phyloP scores from a whole-genome alignment of 2,797 vertebrate genomes.

The Diplodus sargus region DNA sequence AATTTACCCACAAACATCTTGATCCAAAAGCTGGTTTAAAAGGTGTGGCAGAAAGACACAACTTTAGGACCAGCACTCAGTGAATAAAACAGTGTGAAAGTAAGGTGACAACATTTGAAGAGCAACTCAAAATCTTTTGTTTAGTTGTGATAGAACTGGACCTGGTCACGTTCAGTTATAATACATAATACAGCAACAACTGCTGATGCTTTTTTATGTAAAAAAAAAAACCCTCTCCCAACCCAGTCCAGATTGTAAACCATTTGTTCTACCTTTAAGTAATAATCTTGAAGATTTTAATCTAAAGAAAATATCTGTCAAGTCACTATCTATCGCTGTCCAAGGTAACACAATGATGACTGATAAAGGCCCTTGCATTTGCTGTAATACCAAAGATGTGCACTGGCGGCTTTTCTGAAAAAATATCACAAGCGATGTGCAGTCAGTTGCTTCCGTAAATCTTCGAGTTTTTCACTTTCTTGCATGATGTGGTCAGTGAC shows the following conservation, averaged over 20 bases:
- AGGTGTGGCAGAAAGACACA: not conserved
- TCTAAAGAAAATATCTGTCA: no score
- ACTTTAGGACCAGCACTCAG: fast-evolving
- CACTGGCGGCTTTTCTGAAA: no score
- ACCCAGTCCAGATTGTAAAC: not conserved
- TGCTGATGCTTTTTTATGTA: not conserved
- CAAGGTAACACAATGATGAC: no score
- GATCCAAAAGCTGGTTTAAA: not conserved
- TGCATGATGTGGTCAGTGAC: not conserved
- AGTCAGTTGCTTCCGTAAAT: no score
- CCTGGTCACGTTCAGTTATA: not conserved
- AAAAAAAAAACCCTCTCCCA: not conserved
- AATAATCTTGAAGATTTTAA: no score
- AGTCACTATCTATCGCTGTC: no score
- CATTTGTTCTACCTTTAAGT: not conserved
- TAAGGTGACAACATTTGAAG: not conserved
- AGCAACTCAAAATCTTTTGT: not conserved
- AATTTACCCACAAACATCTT: not conserved
- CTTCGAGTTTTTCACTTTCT: not conserved
- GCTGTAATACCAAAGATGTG: no score
- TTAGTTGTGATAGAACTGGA: not conserved
- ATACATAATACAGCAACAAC: not conserved
- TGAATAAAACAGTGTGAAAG: not conserved
- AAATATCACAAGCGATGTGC: no score
- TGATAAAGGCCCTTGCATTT: no score